phyloP scores from a whole-genome alignment of 2,888 invertebrate species.

The Rhagonycha fulva region DNA sequence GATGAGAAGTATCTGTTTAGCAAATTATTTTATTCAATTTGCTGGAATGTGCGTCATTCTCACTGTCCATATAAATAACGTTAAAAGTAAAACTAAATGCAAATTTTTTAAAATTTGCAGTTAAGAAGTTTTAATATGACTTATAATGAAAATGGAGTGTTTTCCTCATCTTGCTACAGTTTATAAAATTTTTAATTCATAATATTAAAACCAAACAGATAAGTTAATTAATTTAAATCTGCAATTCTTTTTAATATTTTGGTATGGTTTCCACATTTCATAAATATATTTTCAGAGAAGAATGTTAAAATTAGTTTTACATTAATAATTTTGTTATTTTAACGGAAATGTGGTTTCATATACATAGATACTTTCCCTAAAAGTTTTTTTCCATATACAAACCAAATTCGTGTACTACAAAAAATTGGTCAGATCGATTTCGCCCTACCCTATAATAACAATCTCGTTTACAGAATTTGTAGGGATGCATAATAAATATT shows the following conservation, averaged over 20 bases:
- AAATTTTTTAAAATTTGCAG: too few species aligned
- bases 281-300: not conserved
- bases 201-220: not conserved
- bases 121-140: too few species aligned
- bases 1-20: too few species aligned
- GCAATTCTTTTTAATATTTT: not conserved
- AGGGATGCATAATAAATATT: not conserved
- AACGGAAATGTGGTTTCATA: not conserved
- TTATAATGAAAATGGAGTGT: too few species aligned
- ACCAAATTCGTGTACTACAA: not conserved
- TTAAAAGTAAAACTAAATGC: too few species aligned
- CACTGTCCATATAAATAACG: too few species aligned
- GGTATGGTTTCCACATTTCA: not conserved
- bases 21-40: too few species aligned
- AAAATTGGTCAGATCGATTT: not conserved
- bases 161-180: too few species aligned
- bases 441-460: not conserved
- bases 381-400: not conserved
- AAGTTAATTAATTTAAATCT: not conserved
- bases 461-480: not conserved
- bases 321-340: not conserved
- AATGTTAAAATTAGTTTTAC: not conserved
- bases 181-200: not conserved
- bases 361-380: not conserved
- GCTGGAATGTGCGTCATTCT: too few species aligned